Conservation (phyloP, 1,140 invertebrate genomes). For the Tribolium madens region DNA sequence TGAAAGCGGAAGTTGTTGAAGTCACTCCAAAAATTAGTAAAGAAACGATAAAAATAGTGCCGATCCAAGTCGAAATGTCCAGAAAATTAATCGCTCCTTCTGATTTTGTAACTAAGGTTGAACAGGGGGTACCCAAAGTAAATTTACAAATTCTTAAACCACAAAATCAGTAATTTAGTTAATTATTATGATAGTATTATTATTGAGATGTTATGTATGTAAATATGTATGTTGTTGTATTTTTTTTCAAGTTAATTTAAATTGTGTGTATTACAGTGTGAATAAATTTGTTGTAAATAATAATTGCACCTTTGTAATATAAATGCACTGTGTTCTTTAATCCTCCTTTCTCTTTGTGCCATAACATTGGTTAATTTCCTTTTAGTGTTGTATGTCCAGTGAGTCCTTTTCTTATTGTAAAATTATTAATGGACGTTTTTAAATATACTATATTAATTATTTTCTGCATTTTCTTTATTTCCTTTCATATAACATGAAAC, state of each 20-base stretch:
- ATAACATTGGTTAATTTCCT: constrained; percentile 45
- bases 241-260: constrained; percentile 45
- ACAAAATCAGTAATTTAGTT: constrained; percentile 21
- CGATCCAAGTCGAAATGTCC: constrained; percentile 60
- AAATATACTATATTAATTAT: constrained; percentile 20
- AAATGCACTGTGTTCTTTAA: constrained; percentile 48
- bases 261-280: constrained; percentile 45
- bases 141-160: constrained; percentile 43
- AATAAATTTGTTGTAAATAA: constrained; percentile 51
- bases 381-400: constrained; percentile 48
- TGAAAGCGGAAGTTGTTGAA: constrained; percentile 61
- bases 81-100: constrained; percentile 37
- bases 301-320: constrained; percentile 53
- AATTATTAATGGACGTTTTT: constrained; percentile 25
- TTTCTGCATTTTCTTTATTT: constrained; percentile 30
- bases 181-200: constrained; percentile 42
- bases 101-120: constrained; percentile 30
- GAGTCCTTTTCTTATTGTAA: constrained; percentile 44
- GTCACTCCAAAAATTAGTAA: constrained; percentile 55
- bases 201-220: constrained; percentile 45
- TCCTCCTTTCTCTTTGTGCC: constrained; percentile 49
- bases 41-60: constrained; percentile 62
- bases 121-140: constrained; percentile 40
- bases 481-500: neutral
- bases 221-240: constrained; percentile 48